Evolutionary conservation across 2,797 vertebrate species (phyloP), one percentile per base, ranked within the genome.

Genomic region (Sebastes oblongus): DNA sequence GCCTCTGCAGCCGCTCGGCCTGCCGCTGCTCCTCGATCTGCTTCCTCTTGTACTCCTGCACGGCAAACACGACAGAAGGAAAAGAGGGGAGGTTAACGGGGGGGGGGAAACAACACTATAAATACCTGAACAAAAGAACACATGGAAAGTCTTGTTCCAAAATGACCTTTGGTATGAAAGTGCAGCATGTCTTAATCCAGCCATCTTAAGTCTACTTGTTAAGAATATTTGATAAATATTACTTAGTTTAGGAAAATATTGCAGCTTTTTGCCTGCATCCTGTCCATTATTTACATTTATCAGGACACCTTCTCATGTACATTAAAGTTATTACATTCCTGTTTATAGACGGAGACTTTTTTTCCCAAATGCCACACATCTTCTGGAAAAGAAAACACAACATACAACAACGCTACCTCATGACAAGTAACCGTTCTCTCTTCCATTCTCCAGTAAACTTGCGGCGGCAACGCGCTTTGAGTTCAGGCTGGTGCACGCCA

Each of bases 21-120:
- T 99, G 98, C 70, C 98, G 94, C 95, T 99, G 98, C 94, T 99
- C 98, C 95, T 99, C 98, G 75, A 99, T 89, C 91, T 99, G 98
- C 94, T 99, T 99, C 84, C 98, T 96, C 91, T 99, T 99, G 86
- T 99, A 99, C 87, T 99, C 98, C 98, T 99, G 77, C 11, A 2
- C 3, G 5, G 0, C 34, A 8, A 2, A 66, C n/a, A 60, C 10
- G 10, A 8, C 13, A 12, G 9, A 20, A 54, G n/a, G 54, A 50
- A 24, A 34, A 77, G 3, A 50, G 2, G 36, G 1, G 2, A 25
- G 65, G 50, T 62, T 4, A 64, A 25, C 7, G n/a, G 5, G 6
- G 20, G n/a, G n/a, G 7, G 6, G 8, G 54, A 4, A 25, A 8
- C 2, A 13, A 8, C 24, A 12, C 22, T 46, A 7, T 46, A 27